phyloP scores from a whole-genome alignment of 2,797 vertebrate genomes.

The Rousettus madagascariensis region DNA sequence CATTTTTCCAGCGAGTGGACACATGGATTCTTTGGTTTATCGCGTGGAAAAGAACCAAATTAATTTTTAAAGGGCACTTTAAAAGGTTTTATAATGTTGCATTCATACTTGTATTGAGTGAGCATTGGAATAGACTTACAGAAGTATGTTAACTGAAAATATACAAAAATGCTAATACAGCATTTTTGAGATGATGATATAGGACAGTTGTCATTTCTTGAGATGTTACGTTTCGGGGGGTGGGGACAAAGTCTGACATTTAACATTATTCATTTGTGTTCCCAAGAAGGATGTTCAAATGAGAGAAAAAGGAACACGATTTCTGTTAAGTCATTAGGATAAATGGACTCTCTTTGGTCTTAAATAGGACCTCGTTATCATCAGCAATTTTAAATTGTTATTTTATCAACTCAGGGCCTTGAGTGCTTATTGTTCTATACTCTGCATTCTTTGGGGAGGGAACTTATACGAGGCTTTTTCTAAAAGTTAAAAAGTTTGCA shows the following conservation, averaged over 20 bases:
- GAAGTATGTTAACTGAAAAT: neutral
- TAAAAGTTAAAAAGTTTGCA: neutral
- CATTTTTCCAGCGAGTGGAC: constrained; percentile 14
- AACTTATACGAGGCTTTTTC: neutral
- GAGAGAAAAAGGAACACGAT: neutral
- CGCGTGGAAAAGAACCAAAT: constrained; percentile 30
- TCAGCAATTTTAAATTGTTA: neutral
- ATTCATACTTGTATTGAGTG: neutral
- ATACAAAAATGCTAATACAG: neutral
- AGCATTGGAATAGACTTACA: too few species aligned
- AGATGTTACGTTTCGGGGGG: neutral
- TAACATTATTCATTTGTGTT: neutral
- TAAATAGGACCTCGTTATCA: neutral
- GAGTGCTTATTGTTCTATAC: neutral
- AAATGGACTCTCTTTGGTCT: neutral
- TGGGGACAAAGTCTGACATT: neutral
- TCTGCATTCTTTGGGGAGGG: neutral
- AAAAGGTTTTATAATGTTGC: neutral
- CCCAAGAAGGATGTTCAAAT: neutral
- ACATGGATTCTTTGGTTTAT: neutral
- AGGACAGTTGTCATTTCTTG: neutral
- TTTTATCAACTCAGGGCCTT: neutral
- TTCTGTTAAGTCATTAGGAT: neutral
- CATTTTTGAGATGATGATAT: neutral
- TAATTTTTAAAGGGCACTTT: constrained; percentile 22